Evolutionary conservation across 2,888 invertebrate genomes (phyloP).

Genomic region (Lepidocyrtoides sp.): DNA sequence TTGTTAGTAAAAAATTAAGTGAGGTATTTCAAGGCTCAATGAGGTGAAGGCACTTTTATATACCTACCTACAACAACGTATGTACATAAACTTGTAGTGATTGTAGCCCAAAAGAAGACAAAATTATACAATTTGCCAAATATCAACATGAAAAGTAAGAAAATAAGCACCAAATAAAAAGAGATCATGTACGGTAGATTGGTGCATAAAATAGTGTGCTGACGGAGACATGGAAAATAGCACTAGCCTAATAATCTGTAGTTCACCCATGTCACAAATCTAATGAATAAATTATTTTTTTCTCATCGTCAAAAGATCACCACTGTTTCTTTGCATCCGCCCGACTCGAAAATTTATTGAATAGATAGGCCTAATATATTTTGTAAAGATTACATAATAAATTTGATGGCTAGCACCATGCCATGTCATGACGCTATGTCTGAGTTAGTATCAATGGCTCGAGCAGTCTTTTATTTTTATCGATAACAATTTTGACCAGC

Average conservation of each 20-base stretch:
- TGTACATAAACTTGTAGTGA: not conserved
- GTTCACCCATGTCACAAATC: slow-evolving; percentile 56
- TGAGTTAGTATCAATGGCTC: not conserved
- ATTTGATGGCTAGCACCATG: not conserved
- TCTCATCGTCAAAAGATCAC: slow-evolving; percentile 24
- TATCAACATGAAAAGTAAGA: slow-evolving; percentile 9
- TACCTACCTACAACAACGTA: not conserved
- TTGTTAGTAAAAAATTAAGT: not conserved
- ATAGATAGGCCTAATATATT: too few relatives aligned
- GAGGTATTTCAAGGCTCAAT: not conserved
- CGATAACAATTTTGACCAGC: not conserved
- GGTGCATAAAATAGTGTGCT: slow-evolving; percentile 5
- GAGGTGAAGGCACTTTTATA: not conserved
- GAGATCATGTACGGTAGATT: not conserved
- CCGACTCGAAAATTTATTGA: not conserved
- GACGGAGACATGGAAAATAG: not conserved
- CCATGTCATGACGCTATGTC: not conserved
- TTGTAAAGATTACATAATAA: not conserved
- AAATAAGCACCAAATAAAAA: not conserved
- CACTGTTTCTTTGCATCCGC: not conserved
- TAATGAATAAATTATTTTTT: slow-evolving; percentile 64
- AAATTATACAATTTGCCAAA: slow-evolving; percentile 26
- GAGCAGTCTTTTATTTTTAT: not conserved
- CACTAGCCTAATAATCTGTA: not conserved
- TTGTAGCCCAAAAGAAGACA: not conserved